phyloP scores from a whole-genome alignment of 2,113 vertebrate genomes.

The Reinhardtius hippoglossoides region DNA sequence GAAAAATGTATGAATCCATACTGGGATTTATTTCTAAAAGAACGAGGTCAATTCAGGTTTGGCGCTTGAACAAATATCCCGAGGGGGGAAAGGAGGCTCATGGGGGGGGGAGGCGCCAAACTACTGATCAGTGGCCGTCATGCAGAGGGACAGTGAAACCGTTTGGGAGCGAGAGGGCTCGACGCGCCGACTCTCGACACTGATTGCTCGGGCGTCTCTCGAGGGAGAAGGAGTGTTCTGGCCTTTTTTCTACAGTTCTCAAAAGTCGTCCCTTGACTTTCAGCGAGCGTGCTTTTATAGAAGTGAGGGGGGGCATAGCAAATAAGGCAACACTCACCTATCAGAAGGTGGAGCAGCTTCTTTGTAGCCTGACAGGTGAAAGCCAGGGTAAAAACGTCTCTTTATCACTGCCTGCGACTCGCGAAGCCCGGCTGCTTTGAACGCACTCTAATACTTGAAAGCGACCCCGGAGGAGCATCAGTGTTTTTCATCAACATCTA shows the following conservation, averaged over 20 bases:
- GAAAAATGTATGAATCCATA: conserved; percentile 28
- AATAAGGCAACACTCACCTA: neutral
- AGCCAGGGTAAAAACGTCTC: neutral
- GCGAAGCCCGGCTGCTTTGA: neutral
- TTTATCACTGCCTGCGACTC: too few relatives aligned
- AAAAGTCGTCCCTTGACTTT: neutral
- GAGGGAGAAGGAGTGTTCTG: neutral
- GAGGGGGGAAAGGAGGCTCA: neutral
- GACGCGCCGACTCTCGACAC: neutral
- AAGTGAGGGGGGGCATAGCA: neutral
- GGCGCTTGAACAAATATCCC: neutral
- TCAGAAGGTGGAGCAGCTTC: neutral
- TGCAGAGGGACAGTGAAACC: neutral
- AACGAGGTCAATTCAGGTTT: neutral
- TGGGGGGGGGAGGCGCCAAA: neutral
- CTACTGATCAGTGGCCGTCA: neutral
- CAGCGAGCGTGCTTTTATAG: neutral
- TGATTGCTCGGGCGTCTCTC: neutral
- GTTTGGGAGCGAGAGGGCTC: neutral
- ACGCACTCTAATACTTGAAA: neutral
- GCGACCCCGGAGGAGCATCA: neutral
- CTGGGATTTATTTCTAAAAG: conserved; percentile 11
- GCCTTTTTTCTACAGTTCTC: neutral
- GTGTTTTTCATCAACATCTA: neutral
- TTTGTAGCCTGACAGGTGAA: neutral